These are phyloP conservation scores for Tortrix viridana DNA, from an alignment of 2,888 invertebrate genomes.

Conservation along the genomic window DNA sequence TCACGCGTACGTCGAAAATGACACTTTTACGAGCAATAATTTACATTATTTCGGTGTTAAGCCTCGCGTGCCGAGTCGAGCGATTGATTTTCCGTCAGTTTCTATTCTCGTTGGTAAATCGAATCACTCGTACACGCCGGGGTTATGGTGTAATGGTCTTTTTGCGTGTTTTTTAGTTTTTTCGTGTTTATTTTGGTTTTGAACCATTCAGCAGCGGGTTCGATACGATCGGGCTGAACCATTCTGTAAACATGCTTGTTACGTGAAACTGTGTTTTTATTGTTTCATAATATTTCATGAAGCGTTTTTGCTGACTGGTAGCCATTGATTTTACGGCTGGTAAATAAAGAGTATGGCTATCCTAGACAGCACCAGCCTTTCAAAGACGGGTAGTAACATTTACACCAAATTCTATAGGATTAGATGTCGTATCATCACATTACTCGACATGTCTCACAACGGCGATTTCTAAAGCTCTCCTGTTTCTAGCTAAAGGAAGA, in stretches of 20 bases:
- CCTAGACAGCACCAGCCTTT: too few relatives aligned
- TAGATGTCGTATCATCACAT: too few relatives aligned
- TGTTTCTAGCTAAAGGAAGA: too few relatives aligned
- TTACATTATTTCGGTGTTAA: conserved; percentile 82
- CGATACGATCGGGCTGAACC: conserved; percentile 15
- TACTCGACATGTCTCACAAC: too few relatives aligned
- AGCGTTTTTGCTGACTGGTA: neutral
- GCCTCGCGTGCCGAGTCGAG: conserved; percentile 73
- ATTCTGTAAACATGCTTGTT: conserved; percentile 24
- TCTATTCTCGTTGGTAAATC: conserved; percentile 80
- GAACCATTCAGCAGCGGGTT: conserved; percentile 22
- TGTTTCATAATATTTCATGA: conserved; percentile 11
- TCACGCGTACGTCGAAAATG: conserved; percentile 81
- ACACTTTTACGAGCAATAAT: conserved; percentile 83
- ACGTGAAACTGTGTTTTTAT: conserved; percentile 20
- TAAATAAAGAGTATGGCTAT: too few relatives aligned
- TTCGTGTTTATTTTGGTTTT: conserved; percentile 55
- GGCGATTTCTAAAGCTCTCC: too few relatives aligned
- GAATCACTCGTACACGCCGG: conserved; percentile 77
- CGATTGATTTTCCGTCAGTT: conserved; percentile 83
- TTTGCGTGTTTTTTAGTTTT: conserved; percentile 74
- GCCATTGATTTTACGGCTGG: neutral
- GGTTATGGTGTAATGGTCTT: conserved; percentile 78
- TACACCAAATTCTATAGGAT: too few relatives aligned
- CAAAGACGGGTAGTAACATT: too few relatives aligned